Base-by-base conservation (phyloP, 2,797 vertebrate species). In the Crenichthys baileyi region DNA sequence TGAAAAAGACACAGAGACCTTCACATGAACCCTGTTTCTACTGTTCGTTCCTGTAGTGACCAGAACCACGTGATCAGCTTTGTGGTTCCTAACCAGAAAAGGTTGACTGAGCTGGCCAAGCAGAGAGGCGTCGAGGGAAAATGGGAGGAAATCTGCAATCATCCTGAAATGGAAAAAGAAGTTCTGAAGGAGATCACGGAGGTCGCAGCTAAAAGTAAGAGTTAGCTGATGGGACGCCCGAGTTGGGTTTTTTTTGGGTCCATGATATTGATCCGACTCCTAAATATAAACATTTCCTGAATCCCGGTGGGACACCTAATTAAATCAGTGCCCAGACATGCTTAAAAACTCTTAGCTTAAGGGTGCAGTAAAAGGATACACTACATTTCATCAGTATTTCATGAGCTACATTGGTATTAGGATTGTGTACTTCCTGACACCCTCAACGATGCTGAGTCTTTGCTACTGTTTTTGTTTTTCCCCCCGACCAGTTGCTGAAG, bases 21-120 rank as follows among this genome's bases (percentile, higher is more conserved):
- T 46, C 31, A 7, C 39, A n/a, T 56, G 7, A 77, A 83, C 5
- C n/a, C 46, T 41, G 3, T 80, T 71, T 78, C 1, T 68, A 0
- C 51, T 36, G 18, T 51, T 2, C n/a, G 53, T 50, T 63, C 11
- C 67, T 80, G 53, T 90, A 99, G 98, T 79, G 97, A 99, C 20
- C 97, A 99, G 93, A 99, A 98, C 84, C 99, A 99, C 0, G 97
- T 99, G 85, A 99, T 99, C 95, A 99, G 98, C 92, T 97, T 99
- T 83, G 97, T 99, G 94, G 98, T 99, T 90, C 98, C 98, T n/a
- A 99, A 99, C 89, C 98, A 98, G 92, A 99, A 97, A 92, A 96
- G 85, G 83, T 85, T 99, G 92, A 97, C 86, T 0, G 92, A 94
- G 7, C 68, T 98, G 87, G 98, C 98, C 65, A 96, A 96, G 85